Base-by-base conservation (phyloP, 2,797 vertebrate species). In the Arrhamphus sclerolepis region DNA sequence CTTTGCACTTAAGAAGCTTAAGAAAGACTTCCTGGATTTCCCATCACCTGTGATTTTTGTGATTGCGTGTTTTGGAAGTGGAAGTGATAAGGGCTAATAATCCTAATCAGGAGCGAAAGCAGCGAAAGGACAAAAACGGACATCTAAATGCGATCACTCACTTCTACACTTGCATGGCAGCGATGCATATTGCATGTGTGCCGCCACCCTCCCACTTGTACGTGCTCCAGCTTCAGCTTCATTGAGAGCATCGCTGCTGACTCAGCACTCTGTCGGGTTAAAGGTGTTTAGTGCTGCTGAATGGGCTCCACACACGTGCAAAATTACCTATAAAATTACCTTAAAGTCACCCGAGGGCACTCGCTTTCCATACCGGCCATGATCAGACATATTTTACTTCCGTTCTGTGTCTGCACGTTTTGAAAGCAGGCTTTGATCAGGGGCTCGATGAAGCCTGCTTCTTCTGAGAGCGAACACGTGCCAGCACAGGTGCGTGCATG, bases 221-320 rank as follows among this genome's bases (percentile, higher is more conserved):
- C 14, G 19, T n/a, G 26, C 64, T 67, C 34, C 75, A 77, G 76
- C 70, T 19, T 75, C 51, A 70, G 50, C 51, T 55, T 79, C 67
- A 74, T 24, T 75, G 76, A 72, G 60, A 28, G 34, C 62, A 2
- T 11, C 66, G 64, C 47, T 87, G 82, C 85, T 87, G 83, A 85
- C 51, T 78, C 81, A 85, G 82, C 68, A 13, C 59, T 73, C 78
- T 24, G 26, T 39, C 49, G 68, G 66, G 70, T 75, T 75, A 69
- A 77, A 80, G 77, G 75, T 43, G 69, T 47, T 54, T 50, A 38
- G 55, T 75, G 60, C 48, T 77, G 81, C 80, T 84, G 74, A 83
- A 78, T 78, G 56, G 20, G 57, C 75, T 69, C 31, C 70, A 14
- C 18, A 7, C 0, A 18, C 13, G 49, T 19, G 47, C 46, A 50